Conservation (phyloP, 2,797 vertebrate species). For the Erethizon dorsatum region DNA sequence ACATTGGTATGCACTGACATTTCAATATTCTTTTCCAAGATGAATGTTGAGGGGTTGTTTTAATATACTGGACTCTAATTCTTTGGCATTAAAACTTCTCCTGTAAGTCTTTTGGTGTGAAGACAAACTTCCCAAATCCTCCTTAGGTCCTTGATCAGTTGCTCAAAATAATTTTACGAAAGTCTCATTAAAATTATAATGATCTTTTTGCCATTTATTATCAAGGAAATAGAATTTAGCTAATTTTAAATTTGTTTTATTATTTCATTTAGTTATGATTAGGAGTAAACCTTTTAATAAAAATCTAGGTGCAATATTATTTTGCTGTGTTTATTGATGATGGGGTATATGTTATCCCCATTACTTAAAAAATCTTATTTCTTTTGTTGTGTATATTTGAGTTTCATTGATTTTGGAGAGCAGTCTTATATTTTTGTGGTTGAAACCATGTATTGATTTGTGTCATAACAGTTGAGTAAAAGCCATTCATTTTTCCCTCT, state of each 20-base stretch:
- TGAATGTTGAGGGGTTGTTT: constrained; percentile 12
- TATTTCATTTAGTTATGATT: background rate
- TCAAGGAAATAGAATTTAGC: constrained; percentile 8
- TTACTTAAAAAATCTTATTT: constrained; percentile 50
- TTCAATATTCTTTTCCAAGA: constrained; percentile 68
- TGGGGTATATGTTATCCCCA: constrained; percentile 20
- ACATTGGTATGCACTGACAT: background rate
- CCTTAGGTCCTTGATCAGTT: constrained; percentile 29
- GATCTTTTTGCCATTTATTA: constrained; percentile 53
- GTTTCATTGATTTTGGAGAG: constrained; percentile 20
- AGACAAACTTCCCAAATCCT: constrained; percentile 37
- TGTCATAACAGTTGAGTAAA: constrained; percentile 49
- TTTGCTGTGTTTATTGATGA: constrained; percentile 19
- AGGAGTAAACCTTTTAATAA: constrained; percentile 48
- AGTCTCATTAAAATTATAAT: constrained; percentile 30
- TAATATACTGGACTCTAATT: constrained; percentile 49
- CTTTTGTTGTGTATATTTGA: background rate
- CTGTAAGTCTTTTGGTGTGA: constrained; percentile 47
- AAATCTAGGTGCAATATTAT: background rate
- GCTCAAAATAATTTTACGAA: constrained; percentile 66
- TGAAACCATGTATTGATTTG: constrained; percentile 54
- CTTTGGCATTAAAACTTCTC: constrained; percentile 44
- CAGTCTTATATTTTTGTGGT: background rate
- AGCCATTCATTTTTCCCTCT: constrained; percentile 48
- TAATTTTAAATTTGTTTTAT: constrained; percentile 62